Base-by-base conservation (phyloP, 1,140 invertebrate genomes). In the Lerema accius region DNA sequence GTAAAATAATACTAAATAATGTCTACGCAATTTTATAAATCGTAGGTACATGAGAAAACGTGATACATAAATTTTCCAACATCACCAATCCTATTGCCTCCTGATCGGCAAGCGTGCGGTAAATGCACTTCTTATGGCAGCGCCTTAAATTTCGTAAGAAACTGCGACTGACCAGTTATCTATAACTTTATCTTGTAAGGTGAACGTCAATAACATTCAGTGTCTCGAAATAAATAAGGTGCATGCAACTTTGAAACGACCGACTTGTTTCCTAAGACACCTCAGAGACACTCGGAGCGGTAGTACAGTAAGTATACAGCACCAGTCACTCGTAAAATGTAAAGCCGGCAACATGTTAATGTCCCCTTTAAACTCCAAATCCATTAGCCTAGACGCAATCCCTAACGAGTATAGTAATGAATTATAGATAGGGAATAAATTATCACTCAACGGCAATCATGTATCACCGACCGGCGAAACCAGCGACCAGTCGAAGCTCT, bases 121-220 rank as follows among this genome's bases (percentile, higher is more conserved):
- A 32, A 32, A 11, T 32, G 45, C 19, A 28, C n/a, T 1, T 11
- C 2, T 48, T 32, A 23, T 51, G 15, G 1, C 11, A 14, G 32
- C 49, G 11, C 28, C 49, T 19, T 51, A 17, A 50, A 64, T 78
- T 71, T 73, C 70, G 70, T 51, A 73, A 78, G 49, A 69, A 65
- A 69, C 72, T 56, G 64, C 64, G 59, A 49, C 15, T 39, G 59
- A 53, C 71, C 63, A 69, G 69, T 75, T 73, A 72, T 73, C 65
- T 73, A 67, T 70, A 63, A 65, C 39, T 67, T 65, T 60, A 50
- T 50, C 48, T 56, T 65, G 56, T 63, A 58, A 19, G 37, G 55
- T 65, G 63, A 45, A 55, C 55, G 58, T 64, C 66, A 51, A 56
- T 64, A 56, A 59, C 58, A 53, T 62, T 62, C 50, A 63, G 60